phyloP scores from a whole-genome alignment of 2,113 vertebrate species.

The Neodon shergylaensis region DNA sequence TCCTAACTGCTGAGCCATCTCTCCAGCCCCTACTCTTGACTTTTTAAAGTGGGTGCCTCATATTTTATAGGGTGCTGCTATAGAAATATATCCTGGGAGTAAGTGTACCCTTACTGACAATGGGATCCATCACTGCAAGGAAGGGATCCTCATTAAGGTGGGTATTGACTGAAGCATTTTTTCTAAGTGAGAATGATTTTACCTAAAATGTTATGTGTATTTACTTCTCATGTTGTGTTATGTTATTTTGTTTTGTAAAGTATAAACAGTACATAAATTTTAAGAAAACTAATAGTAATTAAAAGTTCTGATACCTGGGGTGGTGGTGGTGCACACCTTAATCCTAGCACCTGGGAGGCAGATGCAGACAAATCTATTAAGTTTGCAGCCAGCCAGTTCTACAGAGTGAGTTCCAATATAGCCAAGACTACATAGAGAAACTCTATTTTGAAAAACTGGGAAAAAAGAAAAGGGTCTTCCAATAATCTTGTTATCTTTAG shows the following conservation, averaged over 20 bases:
- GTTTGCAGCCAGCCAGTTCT: neutral
- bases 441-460: no score
- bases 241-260: neutral
- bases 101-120: constrained; percentile 90
- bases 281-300: neutral
- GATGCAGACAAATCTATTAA: neutral
- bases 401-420: neutral
- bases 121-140: constrained; percentile 96
- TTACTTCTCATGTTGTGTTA: neutral
- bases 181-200: neutral
- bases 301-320: neutral
- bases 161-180: constrained; percentile 55
- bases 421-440: no score
- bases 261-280: neutral
- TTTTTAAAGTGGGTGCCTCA: neutral
- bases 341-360: neutral
- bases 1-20: neutral
- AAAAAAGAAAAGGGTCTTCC: neutral
- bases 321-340: neutral
- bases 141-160: constrained; percentile 98
- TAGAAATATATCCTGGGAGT: constrained; percentile 97
- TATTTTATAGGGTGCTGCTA: constrained; percentile 91
- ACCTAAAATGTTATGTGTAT: neutral
- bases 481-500: neutral
- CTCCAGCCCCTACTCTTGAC: neutral